Base-by-base conservation (phyloP, 2,888 invertebrate genomes). In the Lamellibrachia satsuma region DNA sequence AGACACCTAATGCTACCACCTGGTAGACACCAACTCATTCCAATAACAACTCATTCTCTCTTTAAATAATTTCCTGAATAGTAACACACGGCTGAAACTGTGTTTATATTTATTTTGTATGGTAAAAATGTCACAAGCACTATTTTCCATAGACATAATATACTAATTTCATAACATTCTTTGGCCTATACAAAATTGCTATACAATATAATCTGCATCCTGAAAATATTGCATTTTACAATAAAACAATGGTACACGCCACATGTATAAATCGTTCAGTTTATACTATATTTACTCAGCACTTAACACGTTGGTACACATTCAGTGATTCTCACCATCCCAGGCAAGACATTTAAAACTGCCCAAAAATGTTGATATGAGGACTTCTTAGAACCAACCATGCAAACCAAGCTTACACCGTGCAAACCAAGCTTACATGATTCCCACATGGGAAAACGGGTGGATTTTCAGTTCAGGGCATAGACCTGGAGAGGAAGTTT, bases 151-250 rank as follows among this genome's bases (percentile, higher is more conserved):
- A 22, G 6, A 22, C 22, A 22, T 75, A 22, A 75, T 22, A 60
- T 60, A 75, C 22, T 75, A 22, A 75, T 75, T 75, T 75, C 75
- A 75, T 75, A 75, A 75, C 75, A 75, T 22, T 75, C 75, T 75
- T 15, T 22, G 75, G n/a, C 75, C 75, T 75, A 75, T 22, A 15
- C 75, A 75, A 75, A 75, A 22, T 75, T 22, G 22, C 75, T 75
- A n/a, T 75, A 75, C 75, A 75, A 22, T 75, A 75, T n/a, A 75
- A 75, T 75, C 15, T 22, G 75, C 75, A 75, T n/a, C 15, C 60
- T 60, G 60, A 60, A 60, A 75, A 75, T 75, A 75, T 75, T 75
- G 75, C 75, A 75, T 75, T 75, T 75, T n/a, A 75, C n/a, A 75
- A 75, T 75, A n/a, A 15, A 75, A 75, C 39, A 39, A 39, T 39